Percentiles rank a stretch among this genome's conserved stretches.
These are phyloP conservation scores for Tenthredo distinguenda DNA, from an alignment of 2,888 invertebrate genomes.

Conservation along the genomic window DNA sequence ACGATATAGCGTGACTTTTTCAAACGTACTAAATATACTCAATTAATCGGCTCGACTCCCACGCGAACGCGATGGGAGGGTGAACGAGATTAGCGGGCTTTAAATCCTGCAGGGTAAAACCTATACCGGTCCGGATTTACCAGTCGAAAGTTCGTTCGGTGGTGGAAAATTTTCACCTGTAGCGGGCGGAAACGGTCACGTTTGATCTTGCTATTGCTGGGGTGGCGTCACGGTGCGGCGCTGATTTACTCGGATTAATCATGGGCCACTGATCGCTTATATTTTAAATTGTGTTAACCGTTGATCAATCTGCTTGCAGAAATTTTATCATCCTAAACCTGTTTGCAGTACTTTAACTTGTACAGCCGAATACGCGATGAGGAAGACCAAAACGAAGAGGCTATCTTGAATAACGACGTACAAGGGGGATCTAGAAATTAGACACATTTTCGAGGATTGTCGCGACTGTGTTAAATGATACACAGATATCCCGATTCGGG, in stretches of 20 bases:
- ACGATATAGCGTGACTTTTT: background rate
- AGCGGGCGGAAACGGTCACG: conserved; percentile 6
- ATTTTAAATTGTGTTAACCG: conserved; percentile 33
- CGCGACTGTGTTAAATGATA: no score
- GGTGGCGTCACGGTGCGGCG: background rate
- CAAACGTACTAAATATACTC: conserved; percentile 16
- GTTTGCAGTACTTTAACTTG: background rate
- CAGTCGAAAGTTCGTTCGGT: background rate
- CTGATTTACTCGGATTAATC: conserved; percentile 39
- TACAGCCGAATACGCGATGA: background rate
- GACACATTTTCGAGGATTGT: no score
- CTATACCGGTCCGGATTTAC: background rate
- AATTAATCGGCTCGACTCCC: conserved; percentile 18
- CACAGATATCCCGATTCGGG: no score
- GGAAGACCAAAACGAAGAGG: background rate
- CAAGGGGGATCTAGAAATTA: no score
- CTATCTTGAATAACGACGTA: background rate
- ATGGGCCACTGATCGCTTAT: conserved; percentile 35
- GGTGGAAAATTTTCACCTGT: conserved; percentile 37
- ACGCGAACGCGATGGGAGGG: background rate
- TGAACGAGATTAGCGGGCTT: conserved; percentile 16
- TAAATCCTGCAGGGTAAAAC: background rate
- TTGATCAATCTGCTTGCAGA: conserved; percentile 23
- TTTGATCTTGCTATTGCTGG: conserved; percentile 7
- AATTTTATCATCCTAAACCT: background rate